A percentile compares a stretch with the other conserved stretches of the same genome.
These are phyloP conservation scores for Amazona guildingii DNA, from an alignment of 2,113 vertebrate species.

Conservation along the genomic window DNA sequence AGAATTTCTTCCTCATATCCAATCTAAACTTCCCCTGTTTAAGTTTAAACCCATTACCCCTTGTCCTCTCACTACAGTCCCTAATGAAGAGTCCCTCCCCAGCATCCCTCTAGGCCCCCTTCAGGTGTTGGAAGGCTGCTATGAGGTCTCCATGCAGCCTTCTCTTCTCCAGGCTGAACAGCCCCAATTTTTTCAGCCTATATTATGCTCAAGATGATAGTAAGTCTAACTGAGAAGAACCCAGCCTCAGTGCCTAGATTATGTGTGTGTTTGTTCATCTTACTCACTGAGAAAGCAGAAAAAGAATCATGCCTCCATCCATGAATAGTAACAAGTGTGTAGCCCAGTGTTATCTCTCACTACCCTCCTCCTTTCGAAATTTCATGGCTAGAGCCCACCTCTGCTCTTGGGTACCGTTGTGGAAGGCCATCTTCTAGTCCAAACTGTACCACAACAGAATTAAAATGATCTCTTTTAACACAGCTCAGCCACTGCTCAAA, in stretches of 20 bases:
- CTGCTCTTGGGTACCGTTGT: neutral
- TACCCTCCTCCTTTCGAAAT: neutral
- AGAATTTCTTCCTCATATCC: no score
- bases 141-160: no score
- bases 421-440: neutral
- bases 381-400: neutral
- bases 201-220: neutral
- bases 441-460: neutral
- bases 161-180: no score
- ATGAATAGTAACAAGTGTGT: neutral
- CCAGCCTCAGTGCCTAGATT: neutral
- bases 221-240: neutral
- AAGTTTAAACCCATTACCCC: no score
- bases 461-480: neutral
- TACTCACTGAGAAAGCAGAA: neutral
- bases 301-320: neutral
- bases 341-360: rapidly evolving
- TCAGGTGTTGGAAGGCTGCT: no score
- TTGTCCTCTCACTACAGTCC: no score
- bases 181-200: no score
- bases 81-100: no score
- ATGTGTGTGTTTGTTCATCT: neutral
- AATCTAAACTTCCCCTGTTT: no score
- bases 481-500: neutral
- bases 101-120: no score